Percentiles rank a stretch among this genome's conserved stretches.
These are phyloP conservation scores for Drosophila burlai DNA, from an alignment of 1,140 invertebrate species.

Conservation along the genomic window DNA sequence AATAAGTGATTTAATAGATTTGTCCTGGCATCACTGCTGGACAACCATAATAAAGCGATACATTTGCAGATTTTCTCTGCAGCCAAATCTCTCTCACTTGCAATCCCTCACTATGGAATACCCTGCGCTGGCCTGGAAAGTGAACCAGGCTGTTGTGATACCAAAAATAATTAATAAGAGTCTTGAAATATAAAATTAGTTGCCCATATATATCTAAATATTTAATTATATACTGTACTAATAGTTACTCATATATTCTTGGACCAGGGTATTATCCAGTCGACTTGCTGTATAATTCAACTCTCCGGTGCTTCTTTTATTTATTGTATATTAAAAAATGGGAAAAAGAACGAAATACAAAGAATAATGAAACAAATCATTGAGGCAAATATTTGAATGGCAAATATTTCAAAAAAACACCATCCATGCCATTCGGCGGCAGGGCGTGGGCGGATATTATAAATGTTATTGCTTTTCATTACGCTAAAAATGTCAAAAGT, in stretches of 20 bases:
- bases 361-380: slow-evolving; percentile 53
- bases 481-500: slow-evolving; percentile 48
- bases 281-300: not conserved
- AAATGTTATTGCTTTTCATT: slow-evolving; percentile 73
- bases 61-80: slow-evolving; percentile 59
- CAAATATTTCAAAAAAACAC: slow-evolving; percentile 41
- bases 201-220: not conserved
- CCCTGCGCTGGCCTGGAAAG: not conserved
- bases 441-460: slow-evolving; percentile 43
- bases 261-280: not conserved
- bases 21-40: slow-evolving; percentile 7
- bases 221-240: not conserved
- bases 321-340: slow-evolving; percentile 31
- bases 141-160: no score
- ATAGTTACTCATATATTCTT: not conserved
- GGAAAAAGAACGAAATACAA: slow-evolving; percentile 21
- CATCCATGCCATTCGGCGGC: slow-evolving; percentile 1
- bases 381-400: slow-evolving; percentile 66
- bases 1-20: not conserved
- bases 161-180: no score
- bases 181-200: no score
- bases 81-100: no score
- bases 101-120: not conserved
- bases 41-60: slow-evolving; percentile 68
- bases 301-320: not conserved